Evolutionary conservation across 23 tunicate genomes (phyloP).

Genomic region (Halocynthia roretzi): DNA sequence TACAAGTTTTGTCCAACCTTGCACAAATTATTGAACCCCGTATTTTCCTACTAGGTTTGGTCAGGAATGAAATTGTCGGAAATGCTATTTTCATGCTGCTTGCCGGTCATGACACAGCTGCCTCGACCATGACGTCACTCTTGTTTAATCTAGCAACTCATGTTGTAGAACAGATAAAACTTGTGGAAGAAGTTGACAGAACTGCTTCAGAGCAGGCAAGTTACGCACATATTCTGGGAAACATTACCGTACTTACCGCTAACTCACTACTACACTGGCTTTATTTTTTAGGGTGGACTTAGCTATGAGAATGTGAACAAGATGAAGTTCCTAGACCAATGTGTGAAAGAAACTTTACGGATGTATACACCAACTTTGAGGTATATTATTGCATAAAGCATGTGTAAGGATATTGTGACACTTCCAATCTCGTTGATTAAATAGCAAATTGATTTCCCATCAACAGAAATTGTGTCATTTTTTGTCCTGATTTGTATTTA

Average conservation of each 20-base stretch:
- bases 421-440: too few relatives aligned
- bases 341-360: constrained; percentile 6
- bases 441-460: too few relatives aligned
- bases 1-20: not conserved
- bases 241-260: not conserved
- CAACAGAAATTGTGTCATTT: too few relatives aligned
- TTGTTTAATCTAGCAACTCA: constrained; percentile 60
- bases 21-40: not conserved
- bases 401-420: too few relatives aligned
- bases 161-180: constrained; percentile 33
- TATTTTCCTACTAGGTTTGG: constrained; percentile 30
- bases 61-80: constrained; percentile 45
- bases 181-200: constrained; percentile 44
- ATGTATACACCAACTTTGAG: constrained; percentile 8
- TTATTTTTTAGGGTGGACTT: not conserved
- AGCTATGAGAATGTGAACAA: not conserved
- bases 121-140: constrained; percentile 36
- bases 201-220: constrained; percentile 33
- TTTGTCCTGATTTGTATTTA: too few relatives aligned
- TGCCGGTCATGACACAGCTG: constrained; percentile 77
- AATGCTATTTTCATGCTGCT: constrained; percentile 53
- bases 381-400: not conserved
- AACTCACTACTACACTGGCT: not conserved
- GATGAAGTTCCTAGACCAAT: not conserved
- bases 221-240: not conserved